A percentile compares a stretch with the other conserved stretches of the same genome.
Evolutionary conservation across 2,797 vertebrate species (phyloP).

Genomic region (Iguana delicatissima): DNA sequence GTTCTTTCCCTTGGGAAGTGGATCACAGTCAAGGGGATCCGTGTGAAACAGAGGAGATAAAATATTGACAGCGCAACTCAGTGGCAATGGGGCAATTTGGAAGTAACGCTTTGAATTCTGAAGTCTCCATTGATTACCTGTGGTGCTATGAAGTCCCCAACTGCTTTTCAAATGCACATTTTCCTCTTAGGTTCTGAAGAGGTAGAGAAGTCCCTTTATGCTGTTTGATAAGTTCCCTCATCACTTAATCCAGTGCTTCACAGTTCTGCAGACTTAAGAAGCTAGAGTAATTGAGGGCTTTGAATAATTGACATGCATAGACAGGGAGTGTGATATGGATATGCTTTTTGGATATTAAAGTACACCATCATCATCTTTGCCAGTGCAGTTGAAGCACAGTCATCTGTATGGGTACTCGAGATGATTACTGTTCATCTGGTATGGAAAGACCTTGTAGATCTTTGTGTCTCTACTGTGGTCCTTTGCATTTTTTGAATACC

Average conservation of each 20-base stretch:
- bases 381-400: background rate
- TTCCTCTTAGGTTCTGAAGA: background rate
- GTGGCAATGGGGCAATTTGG: background rate
- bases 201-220: background rate
- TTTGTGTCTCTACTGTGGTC: constrained; percentile 5
- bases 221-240: background rate
- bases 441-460: background rate
- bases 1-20: background rate
- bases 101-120: background rate
- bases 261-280: background rate
- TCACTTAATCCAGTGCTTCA: background rate
- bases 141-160: background rate
- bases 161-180: background rate
- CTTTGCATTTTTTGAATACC: background rate
- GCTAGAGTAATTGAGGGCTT: background rate
- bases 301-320: background rate
- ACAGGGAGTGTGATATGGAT: background rate
- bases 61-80: background rate
- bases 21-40: background rate
- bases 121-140: background rate
- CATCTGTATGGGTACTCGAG: background rate
- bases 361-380: background rate
- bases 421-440: background rate
- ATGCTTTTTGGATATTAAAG: background rate
- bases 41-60: background rate